Conservation (phyloP, 2,113 vertebrate genomes). For the Semnopithecus entellus region DNA sequence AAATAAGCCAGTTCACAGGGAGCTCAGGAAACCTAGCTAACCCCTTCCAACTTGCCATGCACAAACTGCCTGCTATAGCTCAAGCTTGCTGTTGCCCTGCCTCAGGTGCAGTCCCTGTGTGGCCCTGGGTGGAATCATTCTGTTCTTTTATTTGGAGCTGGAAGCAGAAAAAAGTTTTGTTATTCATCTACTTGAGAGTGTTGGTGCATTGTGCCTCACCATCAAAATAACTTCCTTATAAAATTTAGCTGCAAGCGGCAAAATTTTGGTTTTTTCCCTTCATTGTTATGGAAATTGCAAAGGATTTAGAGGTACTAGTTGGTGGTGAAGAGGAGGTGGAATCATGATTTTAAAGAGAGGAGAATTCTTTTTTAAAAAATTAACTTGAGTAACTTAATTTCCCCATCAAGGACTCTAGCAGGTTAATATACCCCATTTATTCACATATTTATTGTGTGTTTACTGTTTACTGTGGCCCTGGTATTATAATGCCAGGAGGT, state of each 20-base stretch:
- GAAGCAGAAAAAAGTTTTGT: neutral
- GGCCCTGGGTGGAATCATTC: neutral
- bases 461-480: neutral
- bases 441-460: neutral
- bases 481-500: neutral
- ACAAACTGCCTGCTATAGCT: neutral
- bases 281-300: slow-evolving; percentile 15
- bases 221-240: neutral
- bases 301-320: slow-evolving; percentile 24
- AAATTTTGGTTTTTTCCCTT: neutral
- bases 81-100: neutral
- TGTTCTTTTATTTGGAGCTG: neutral
- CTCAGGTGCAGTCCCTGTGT: no score
- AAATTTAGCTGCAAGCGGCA: neutral
- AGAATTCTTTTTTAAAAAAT: slow-evolving; percentile 4
- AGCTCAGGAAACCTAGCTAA: neutral
- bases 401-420: neutral
- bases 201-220: neutral
- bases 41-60: neutral
- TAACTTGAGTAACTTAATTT: neutral
- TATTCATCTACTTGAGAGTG: neutral
- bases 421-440: neutral
- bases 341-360: neutral
- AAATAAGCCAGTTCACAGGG: neutral
- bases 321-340: neutral